phyloP scores from a whole-genome alignment of 2,113 vertebrate species.

The Myxocyprinus asiaticus region DNA sequence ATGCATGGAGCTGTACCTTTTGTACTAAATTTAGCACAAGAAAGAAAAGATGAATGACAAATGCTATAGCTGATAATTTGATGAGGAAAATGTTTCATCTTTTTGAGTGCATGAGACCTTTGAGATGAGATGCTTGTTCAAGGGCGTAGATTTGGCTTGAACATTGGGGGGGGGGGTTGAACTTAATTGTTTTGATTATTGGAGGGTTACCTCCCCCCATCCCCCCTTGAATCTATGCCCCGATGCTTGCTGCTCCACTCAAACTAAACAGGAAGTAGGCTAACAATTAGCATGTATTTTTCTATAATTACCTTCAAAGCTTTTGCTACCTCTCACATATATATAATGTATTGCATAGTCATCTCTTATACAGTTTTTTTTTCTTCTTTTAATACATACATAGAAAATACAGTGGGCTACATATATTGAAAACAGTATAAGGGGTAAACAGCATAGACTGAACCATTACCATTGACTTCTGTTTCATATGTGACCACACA shows the following conservation, averaged over 20 bases:
- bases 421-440: not conserved
- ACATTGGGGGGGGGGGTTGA: no score
- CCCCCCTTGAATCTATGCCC: no score
- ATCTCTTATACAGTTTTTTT: no score
- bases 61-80: no score
- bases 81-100: no score
- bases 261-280: not conserved
- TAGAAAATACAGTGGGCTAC: not conserved
- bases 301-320: not conserved
- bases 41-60: no score
- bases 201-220: no score
- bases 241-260: not conserved
- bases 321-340: not conserved
- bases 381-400: not conserved
- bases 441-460: not conserved
- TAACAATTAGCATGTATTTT: not conserved
- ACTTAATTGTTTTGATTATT: no score
- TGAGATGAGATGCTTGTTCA: no score
- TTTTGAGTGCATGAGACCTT: not conserved
- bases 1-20: no score
- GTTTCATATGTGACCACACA: slow-evolving; percentile 5
- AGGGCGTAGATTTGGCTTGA: no score
- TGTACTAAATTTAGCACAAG: no score
- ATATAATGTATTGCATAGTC: not conserved
- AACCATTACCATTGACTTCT: slow-evolving; percentile 4